A percentile compares a stretch with the other conserved stretches of the same genome.
phyloP scores from a whole-genome alignment of 2,113 vertebrate species.

The Brachypodius melanocephalos region DNA sequence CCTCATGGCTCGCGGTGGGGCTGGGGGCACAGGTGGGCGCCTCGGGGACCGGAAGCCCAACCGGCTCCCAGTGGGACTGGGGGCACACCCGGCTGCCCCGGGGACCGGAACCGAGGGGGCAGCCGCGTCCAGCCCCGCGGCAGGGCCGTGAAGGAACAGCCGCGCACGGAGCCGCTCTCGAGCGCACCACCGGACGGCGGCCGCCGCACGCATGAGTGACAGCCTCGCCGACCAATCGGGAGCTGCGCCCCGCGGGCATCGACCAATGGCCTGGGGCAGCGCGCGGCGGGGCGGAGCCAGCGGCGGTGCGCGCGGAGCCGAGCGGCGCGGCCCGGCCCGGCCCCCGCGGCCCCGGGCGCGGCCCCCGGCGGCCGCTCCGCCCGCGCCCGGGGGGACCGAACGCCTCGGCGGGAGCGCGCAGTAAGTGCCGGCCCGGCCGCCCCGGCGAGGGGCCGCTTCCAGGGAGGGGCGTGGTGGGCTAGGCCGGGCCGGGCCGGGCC shows the following conservation, averaged over 20 bases:
- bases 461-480: not conserved
- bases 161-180: not conserved
- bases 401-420: too few species aligned
- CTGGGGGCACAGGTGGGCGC: not conserved
- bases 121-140: too few species aligned
- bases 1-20: not conserved
- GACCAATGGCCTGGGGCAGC: not conserved
- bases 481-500: not conserved
- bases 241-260: not conserved
- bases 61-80: not conserved
- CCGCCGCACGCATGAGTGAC: not conserved
- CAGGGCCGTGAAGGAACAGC: too few species aligned
- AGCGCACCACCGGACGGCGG: too few species aligned
- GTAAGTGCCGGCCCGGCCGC: too few species aligned
- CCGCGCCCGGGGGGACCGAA: too few species aligned
- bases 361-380: too few species aligned
- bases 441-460: too few species aligned
- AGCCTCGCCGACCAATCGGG: not conserved
- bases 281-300: not conserved
- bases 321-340: not conserved
- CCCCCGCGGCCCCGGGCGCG: too few species aligned
- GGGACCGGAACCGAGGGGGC: too few species aligned
- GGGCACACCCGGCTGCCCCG: not conserved
- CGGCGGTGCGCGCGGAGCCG: not conserved
- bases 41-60: not conserved